Evolutionary conservation across 1,140 invertebrate genomes (phyloP).

Genomic region (Drosophila grimshawi): DNA sequence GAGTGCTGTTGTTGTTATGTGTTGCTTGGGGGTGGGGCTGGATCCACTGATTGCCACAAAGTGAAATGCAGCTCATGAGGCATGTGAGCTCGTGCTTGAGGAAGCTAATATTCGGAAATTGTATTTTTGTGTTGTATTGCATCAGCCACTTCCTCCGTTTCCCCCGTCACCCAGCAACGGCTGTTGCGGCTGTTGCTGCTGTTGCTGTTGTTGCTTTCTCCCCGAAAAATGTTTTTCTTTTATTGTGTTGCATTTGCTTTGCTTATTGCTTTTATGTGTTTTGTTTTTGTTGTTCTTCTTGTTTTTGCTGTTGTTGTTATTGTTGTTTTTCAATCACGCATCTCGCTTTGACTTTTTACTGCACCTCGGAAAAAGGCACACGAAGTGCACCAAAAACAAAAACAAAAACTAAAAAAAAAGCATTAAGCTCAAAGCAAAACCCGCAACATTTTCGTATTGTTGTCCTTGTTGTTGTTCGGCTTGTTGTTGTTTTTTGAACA

Average conservation of each 20-base stretch:
- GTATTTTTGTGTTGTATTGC: conserved; percentile 18
- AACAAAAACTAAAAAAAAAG: conserved; percentile 25
- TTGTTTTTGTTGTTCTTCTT: conserved; percentile 19
- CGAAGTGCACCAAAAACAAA: conserved; percentile 31
- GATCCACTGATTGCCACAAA: conserved; percentile 28
- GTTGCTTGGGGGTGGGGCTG: background rate
- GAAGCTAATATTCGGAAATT: conserved; percentile 47
- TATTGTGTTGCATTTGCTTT: conserved; percentile 45
- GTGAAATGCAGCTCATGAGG: conserved; percentile 27
- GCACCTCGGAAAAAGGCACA: conserved; percentile 43
- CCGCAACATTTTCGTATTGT: conserved; percentile 62
- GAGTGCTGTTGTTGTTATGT: conserved; percentile 17
- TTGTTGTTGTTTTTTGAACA: conserved; percentile 53
- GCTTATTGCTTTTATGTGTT: conserved; percentile 47
- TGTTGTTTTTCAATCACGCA: conserved; percentile 70
- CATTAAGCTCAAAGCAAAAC: conserved; percentile 57
- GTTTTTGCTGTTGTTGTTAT: conserved; percentile 36
- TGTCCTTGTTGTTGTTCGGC: conserved; percentile 46
- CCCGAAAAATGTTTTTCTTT: conserved; percentile 25
- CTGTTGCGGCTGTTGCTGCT: background rate
- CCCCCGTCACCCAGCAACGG: background rate
- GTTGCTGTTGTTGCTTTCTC: background rate
- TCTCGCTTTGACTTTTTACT: conserved; percentile 75
- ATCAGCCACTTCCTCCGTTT: background rate
- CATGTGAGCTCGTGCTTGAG: background rate